Percentiles rank a stretch among this genome's conserved stretches.
Conservation (phyloP, 2,797 vertebrate species). For the Myripristis murdjan region DNA sequence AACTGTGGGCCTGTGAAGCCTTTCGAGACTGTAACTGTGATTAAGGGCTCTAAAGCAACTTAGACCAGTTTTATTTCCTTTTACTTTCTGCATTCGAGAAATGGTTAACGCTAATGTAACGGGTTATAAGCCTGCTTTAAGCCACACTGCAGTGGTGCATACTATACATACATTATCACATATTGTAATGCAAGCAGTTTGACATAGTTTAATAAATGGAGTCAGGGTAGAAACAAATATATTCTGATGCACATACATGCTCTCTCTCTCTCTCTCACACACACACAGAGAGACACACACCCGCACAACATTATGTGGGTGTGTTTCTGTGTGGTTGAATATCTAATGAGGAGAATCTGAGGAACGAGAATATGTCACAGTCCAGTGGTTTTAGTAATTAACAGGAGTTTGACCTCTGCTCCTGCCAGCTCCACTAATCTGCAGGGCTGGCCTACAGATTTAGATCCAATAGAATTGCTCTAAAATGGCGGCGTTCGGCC, state of each 20-base stretch:
- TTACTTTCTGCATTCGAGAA: too few relatives aligned
- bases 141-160: background rate
- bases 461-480: background rate
- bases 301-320: slow-evolving; percentile 11
- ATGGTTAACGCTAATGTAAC: background rate
- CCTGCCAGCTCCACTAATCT: slow-evolving; percentile 42
- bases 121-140: background rate
- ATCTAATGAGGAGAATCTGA: slow-evolving; percentile 26
- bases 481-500: too few relatives aligned
- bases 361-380: slow-evolving; percentile 27
- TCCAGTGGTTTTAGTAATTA: slow-evolving; percentile 49
- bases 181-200: background rate
- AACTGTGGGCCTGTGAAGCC: too few relatives aligned
- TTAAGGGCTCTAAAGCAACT: too few relatives aligned
- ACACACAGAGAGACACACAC: background rate
- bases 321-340: slow-evolving; percentile 7
- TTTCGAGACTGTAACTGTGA: too few relatives aligned
- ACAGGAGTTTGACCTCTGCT: slow-evolving; percentile 54
- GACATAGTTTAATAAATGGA: slow-evolving; percentile 14
- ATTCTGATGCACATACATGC: slow-evolving; percentile 5
- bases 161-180: slow-evolving; percentile 1
- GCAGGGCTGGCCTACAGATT: slow-evolving; percentile 24
- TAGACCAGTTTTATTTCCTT: too few relatives aligned
- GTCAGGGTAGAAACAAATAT: background rate
- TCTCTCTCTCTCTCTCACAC: too few relatives aligned